Evolutionary conservation across 2,113 vertebrate genomes (phyloP).

Genomic region (Podarcis muralis): DNA sequence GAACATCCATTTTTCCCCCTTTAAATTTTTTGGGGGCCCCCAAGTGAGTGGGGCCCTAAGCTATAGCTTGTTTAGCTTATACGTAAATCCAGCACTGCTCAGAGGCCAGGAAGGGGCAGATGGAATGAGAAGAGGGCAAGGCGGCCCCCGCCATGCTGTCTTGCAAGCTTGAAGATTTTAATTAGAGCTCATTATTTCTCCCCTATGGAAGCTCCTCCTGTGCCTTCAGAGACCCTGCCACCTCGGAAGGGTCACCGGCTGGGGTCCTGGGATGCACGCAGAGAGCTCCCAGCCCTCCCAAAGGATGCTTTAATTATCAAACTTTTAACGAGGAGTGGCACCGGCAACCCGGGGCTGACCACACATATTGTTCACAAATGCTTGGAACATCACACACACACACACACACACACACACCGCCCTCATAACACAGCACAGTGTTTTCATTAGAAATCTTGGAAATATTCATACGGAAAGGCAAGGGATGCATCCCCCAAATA

Average conservation of each 20-base stretch:
- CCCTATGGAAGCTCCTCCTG: background rate
- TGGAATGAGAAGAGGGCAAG: background rate
- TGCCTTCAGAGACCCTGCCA: background rate
- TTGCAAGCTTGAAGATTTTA: background rate
- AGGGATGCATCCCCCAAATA: background rate
- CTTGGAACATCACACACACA: too few species aligned
- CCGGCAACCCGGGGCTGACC: too few species aligned
- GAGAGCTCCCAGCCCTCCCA: background rate
- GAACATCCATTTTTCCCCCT: too few species aligned
- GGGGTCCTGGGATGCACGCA: background rate
- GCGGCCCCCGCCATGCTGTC: background rate
- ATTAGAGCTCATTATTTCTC: constrained; percentile 3
- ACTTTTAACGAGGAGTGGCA: background rate
- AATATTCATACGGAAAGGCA: background rate
- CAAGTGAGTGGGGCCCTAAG: too few species aligned
- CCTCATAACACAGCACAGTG: background rate
- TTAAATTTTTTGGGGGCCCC: too few species aligned
- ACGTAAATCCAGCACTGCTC: too few species aligned
- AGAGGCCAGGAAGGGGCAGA: background rate
- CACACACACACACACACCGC: too few species aligned
- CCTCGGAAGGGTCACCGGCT: background rate
- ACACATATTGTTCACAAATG: background rate
- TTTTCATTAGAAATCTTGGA: background rate
- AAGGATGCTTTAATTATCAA: constrained; percentile 3
- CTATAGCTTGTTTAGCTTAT: too few species aligned